phyloP scores from a whole-genome alignment of 2,888 invertebrate genomes.

The Dromius quadrimaculatus region DNA sequence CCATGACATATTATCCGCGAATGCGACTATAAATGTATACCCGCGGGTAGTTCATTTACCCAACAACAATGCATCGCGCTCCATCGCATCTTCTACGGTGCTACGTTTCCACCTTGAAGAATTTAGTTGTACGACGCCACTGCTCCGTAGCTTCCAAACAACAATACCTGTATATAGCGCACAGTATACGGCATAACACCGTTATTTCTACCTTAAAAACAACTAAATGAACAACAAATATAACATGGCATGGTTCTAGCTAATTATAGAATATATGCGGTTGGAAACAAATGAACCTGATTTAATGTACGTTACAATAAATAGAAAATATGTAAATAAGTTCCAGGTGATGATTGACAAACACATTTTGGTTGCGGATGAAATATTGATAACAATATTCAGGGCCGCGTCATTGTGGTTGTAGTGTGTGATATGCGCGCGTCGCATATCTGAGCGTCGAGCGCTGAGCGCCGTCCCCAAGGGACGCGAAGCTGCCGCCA shows the following conservation, averaged over 20 bases:
- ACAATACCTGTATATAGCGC: not conserved
- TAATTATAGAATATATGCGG: not conserved
- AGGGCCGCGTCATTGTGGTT: constrained; percentile 17
- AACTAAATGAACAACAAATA: not conserved
- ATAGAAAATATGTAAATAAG: constrained; percentile 12
- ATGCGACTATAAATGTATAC: constrained; percentile 51
- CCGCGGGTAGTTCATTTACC: constrained; percentile 44
- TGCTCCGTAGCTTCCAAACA: not conserved
- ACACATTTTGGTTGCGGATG: constrained; percentile 32
- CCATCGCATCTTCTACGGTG: not conserved
- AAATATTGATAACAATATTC: constrained; percentile 44
- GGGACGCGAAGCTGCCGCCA: constrained; percentile 68
- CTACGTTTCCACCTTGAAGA: constrained; percentile 24
- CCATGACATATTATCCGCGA: constrained; percentile 61
- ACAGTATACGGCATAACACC: not conserved
- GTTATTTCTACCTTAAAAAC: constrained; percentile 8
- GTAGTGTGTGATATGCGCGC: constrained; percentile 54
- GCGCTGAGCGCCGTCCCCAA: constrained; percentile 56
- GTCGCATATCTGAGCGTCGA: constrained; percentile 64
- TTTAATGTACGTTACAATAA: not conserved
- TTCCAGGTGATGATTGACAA: constrained; percentile 20
- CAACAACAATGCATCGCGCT: constrained; percentile 35
- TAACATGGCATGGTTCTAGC: not conserved
- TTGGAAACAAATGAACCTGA: not conserved
- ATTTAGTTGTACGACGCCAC: constrained; percentile 30